Percentiles rank a stretch among this genome's conserved stretches.
Conservation (phyloP, 2,797 vertebrate genomes). For the Melanotaenia nigrans region DNA sequence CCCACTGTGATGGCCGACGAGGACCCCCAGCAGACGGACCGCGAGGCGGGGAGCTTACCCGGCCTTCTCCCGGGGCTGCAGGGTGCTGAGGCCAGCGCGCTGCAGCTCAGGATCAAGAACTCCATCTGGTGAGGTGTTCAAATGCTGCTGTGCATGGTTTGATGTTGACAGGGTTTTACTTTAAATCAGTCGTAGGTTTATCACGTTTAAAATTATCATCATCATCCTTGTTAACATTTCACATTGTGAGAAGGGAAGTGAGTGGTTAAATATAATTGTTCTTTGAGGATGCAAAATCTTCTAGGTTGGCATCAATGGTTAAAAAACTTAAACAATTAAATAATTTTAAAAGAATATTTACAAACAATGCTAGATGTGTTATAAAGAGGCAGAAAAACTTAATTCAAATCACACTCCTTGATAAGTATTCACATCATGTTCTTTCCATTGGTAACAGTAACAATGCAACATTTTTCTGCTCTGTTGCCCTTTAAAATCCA, state of each 20-base stretch:
- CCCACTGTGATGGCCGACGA: conserved; percentile 88
- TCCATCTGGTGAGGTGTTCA: conserved; percentile 91
- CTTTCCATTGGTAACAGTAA: not conserved
- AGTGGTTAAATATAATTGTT: not conserved
- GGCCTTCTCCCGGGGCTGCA: conserved; percentile 91
- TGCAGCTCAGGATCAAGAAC: conserved; percentile 95
- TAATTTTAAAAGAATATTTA: too few species aligned
- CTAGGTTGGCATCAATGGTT: not conserved
- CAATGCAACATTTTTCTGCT: not conserved
- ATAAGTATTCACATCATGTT: not conserved
- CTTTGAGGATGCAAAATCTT: not conserved
- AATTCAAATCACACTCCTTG: not conserved
- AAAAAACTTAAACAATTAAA: not conserved
- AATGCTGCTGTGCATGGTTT: not conserved
- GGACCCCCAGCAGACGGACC: conserved; percentile 77
- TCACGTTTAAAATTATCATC: not conserved
- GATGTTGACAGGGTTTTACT: not conserved
- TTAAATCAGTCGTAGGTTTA: not conserved
- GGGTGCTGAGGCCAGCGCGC: conserved; percentile 88
- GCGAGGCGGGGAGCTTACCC: conserved; percentile 82
- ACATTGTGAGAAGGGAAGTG: not conserved
- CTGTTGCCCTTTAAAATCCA: not conserved
- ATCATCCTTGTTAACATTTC: not conserved
- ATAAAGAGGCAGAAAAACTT: not conserved
- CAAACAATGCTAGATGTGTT: not conserved